Base-by-base conservation (phyloP, 2,797 vertebrate species). In the Acestrorhynchus altus region DNA sequence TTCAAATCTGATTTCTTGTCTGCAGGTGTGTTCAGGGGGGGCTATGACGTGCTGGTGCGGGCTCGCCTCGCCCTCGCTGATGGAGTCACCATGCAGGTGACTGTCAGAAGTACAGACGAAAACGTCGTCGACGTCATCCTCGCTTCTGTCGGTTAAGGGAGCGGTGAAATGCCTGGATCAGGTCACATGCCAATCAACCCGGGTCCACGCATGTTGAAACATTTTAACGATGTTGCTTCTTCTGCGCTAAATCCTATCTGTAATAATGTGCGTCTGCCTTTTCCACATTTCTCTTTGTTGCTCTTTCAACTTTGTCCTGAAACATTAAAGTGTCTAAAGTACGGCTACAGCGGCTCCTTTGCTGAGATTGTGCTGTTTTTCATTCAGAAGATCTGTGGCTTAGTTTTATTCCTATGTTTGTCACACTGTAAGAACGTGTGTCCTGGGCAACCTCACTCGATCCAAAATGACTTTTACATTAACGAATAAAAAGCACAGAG, bases 31-130 rank as follows among this genome's bases (percentile, higher is more conserved):
- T 98, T 96, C 88, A 93, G 97, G 74, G 96, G 98, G 0, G 92
- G 97, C 83, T 92, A 91, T 0, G 97, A 98, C 0, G 88, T 94
- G 57, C 84, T 99, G 87, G 92, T 98, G 16, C 95, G 97, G 4
- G 92, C 98, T 61, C 95, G 95, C 49, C 94, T 99, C 15, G 97
- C 96, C 0, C 89, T 99, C 54, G 96, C 94, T 0, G 97, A 99
- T 0, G 97, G 97, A 0, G 97, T 99, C 60, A 99, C 97, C 81
- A 98, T 99, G 97, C 97, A 98, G 88, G 98, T 99, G 90, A 98
- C 97, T 0, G 98, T 98, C 7, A 94, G 97, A 80, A 98, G 97
- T 86, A 86, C 86, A 8, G 96, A 97, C 1, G 95, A 96, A 88
- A 95, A 91, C 0, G 93, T 96, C 0, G 96, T 94, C 0, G 96